These are phyloP conservation scores for Andrena chrysosceles DNA, from an alignment of 2,888 invertebrate species.

Conservation along the genomic window DNA sequence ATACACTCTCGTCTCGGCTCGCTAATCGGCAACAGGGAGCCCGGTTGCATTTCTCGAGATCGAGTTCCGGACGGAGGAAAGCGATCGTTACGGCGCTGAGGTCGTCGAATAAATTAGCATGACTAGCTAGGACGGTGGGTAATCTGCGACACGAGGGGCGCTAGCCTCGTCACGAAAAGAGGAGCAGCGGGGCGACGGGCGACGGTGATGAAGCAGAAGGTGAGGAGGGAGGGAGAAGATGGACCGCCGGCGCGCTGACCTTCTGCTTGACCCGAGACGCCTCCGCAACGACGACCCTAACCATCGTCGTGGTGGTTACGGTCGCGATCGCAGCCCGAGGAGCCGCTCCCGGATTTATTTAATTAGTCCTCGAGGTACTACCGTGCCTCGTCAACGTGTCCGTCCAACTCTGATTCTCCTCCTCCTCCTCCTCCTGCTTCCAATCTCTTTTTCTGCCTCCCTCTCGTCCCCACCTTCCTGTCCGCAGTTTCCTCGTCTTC, in stretches of 20 bases:
- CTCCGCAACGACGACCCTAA: constrained; percentile 76
- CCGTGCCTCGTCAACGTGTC: constrained; percentile 75
- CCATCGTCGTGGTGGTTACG: constrained; percentile 74
- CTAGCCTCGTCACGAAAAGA: constrained; percentile 65
- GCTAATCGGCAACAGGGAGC: constrained; percentile 43
- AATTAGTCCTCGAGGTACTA: constrained; percentile 76
- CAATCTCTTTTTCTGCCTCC: background rate
- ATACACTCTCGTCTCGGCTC: constrained; percentile 6
- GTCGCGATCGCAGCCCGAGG: constrained; percentile 74
- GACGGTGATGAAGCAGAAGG: constrained; percentile 62
- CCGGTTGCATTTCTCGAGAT: constrained; percentile 21
- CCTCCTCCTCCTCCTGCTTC: constrained; percentile 48
- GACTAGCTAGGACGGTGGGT: constrained; percentile 54
- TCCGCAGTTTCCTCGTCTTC: background rate
- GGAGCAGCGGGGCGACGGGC: constrained; percentile 62
- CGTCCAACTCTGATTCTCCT: constrained; percentile 67
- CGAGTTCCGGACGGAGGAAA: constrained; percentile 36
- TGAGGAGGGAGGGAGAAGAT: constrained; percentile 65
- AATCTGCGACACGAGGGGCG: constrained; percentile 61
- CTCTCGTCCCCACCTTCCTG: background rate
- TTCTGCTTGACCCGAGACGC: constrained; percentile 76
- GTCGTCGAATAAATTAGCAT: constrained; percentile 66
- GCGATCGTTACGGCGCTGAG: constrained; percentile 41
- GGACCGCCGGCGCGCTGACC: constrained; percentile 77
- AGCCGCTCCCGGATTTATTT: constrained; percentile 82